Conservation (phyloP, 2,888 invertebrate genomes). For the Limnephilus rhombicus region DNA sequence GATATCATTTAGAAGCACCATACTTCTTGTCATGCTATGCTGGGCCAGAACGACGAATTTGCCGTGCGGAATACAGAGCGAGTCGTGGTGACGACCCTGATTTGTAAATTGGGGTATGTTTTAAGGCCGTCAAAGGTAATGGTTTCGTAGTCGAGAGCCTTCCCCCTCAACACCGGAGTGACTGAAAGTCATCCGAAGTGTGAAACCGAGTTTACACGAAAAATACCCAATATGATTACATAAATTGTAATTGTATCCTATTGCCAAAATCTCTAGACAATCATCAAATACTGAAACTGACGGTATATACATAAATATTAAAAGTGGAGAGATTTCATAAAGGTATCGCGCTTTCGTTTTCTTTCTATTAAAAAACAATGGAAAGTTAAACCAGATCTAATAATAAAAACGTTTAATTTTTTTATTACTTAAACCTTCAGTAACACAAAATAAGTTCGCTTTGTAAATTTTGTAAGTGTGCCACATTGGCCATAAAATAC, state of each 20-base stretch:
- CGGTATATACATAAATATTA: too few relatives aligned
- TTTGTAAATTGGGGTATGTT: too few relatives aligned
- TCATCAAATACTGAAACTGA: neutral
- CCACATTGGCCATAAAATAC: neutral
- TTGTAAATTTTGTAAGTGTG: neutral
- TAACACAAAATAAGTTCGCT: neutral
- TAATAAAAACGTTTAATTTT: neutral
- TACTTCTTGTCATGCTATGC: too few relatives aligned
- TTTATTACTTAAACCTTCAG: neutral
- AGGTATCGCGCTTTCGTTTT: neutral
- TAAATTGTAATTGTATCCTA: too few relatives aligned
- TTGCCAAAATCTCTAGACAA: neutral
- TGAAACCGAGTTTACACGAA: neutral
- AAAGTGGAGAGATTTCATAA: neutral
- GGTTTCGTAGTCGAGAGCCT: neutral
- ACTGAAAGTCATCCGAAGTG: too few relatives aligned
- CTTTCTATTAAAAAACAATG: neutral
- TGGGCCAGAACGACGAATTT: too few relatives aligned
- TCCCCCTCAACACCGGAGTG: neutral
- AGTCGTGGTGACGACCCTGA: too few relatives aligned
- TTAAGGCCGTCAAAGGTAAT: too few relatives aligned
- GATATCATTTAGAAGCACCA: too few relatives aligned
- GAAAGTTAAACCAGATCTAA: neutral
- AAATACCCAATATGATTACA: neutral
- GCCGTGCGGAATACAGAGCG: too few relatives aligned